phyloP scores from a whole-genome alignment of 2,797 vertebrate species.

The Crax fasciolata region DNA sequence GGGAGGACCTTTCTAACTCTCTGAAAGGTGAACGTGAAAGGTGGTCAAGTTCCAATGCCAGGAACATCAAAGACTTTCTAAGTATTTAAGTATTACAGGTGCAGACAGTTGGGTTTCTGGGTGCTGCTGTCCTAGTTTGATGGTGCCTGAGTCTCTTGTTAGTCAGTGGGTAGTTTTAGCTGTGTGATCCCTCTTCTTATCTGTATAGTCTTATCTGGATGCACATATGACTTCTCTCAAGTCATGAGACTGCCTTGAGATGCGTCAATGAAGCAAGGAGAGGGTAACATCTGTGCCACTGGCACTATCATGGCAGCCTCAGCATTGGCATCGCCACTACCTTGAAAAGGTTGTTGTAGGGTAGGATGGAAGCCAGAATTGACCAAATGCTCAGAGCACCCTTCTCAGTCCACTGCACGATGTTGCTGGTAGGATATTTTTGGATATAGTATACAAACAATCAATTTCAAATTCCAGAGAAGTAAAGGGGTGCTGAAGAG shows the following conservation, averaged over 20 bases:
- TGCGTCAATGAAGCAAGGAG: background rate
- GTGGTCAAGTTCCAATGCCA: background rate
- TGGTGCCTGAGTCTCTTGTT: background rate
- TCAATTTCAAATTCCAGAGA: background rate
- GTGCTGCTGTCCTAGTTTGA: background rate
- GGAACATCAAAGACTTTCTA: background rate
- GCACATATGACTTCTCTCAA: background rate
- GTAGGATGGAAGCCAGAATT: background rate
- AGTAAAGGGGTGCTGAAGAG: background rate
- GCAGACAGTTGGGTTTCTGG: background rate
- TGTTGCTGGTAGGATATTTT: background rate
- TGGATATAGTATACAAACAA: background rate
- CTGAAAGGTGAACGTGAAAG: background rate
- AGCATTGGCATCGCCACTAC: background rate
- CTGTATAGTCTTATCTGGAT: background rate
- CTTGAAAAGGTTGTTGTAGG: background rate
- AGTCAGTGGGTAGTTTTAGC: background rate
- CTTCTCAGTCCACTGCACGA: background rate
- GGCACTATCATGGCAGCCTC: background rate
- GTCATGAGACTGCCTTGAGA: background rate
- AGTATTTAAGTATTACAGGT: background rate
- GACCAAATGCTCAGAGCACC: background rate
- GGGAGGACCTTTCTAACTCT: background rate
- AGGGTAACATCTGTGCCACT: background rate
- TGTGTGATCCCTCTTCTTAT: background rate